phyloP scores from a whole-genome alignment of 2,797 vertebrate genomes.

The Calcarius lapponicus region DNA sequence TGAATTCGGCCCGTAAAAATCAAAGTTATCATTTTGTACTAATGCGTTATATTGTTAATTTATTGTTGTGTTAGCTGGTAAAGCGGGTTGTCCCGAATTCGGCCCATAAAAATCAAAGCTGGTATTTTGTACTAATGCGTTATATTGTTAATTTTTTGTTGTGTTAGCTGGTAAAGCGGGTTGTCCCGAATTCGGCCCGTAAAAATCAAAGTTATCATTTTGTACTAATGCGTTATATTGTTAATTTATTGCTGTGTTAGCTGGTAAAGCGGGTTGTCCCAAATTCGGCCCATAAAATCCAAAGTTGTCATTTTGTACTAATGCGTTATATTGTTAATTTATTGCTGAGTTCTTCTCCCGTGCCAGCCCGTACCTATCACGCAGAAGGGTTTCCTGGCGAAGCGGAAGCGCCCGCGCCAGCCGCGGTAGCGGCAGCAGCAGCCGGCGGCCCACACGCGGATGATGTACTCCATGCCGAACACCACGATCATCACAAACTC shows the following conservation, averaged over 20 bases:
- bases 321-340: neutral
- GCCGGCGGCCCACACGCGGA: conserved; percentile 90
- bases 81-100: too few species aligned
- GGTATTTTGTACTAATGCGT: too few species aligned
- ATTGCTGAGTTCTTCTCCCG: too few species aligned
- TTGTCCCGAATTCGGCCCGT: neutral
- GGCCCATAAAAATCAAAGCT: too few species aligned
- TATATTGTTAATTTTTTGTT: too few species aligned
- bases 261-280: neutral
- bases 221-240: neutral
- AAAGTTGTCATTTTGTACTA: neutral
- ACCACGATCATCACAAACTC: conserved; percentile 87
- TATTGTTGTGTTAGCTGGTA: too few species aligned
- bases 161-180: too few species aligned
- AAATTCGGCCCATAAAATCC: neutral
- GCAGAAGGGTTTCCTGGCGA: conserved; percentile 97
- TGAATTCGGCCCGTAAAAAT: too few species aligned
- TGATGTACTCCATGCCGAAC: neutral
- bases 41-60: too few species aligned
- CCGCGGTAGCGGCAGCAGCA: conserved; percentile 97
- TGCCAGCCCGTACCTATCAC: conserved; percentile 83
- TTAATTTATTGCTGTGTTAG: neutral
- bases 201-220: neutral
- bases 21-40: too few species aligned
- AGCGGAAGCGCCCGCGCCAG: conserved; percentile 93